A percentile compares a stretch with the other conserved stretches of the same genome.
Evolutionary conservation across 2,888 invertebrate genomes (phyloP).

Genomic region (Drepana falcataria): DNA sequence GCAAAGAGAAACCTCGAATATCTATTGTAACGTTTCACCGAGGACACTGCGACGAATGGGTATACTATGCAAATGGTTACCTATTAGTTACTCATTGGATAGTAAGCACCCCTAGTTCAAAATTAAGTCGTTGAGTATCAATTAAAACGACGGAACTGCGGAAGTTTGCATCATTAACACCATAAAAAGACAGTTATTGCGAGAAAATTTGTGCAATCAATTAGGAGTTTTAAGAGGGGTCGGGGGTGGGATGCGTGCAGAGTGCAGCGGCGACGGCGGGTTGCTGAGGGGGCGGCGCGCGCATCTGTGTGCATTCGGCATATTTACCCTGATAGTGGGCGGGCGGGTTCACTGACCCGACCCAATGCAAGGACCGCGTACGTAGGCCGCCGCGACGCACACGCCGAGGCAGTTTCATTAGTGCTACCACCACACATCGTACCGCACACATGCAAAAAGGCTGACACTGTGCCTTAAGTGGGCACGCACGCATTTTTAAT

Average conservation of each 20-base stretch:
- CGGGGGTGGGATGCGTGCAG: slow-evolving; percentile 61
- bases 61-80: slow-evolving; percentile 49
- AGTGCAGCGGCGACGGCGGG: slow-evolving; percentile 58
- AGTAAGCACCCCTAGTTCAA: slow-evolving; percentile 32
- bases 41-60: slow-evolving; percentile 32
- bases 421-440: slow-evolving; percentile 55
- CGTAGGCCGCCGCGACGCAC: slow-evolving; percentile 68
- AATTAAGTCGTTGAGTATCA: slow-evolving; percentile 56
- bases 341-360: slow-evolving; percentile 76
- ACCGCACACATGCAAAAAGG: slow-evolving; percentile 57
- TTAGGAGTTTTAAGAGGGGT: slow-evolving; percentile 75
- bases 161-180: slow-evolving; percentile 76
- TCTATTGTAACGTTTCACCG: slow-evolving; percentile 10
- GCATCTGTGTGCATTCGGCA: slow-evolving; percentile 79
- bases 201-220: slow-evolving; percentile 78
- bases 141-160: slow-evolving; percentile 67
- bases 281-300: slow-evolving; percentile 60
- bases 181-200: slow-evolving; percentile 78
- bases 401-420: slow-evolving; percentile 64
- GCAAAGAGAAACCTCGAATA: too few species aligned
- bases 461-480: slow-evolving; percentile 70
- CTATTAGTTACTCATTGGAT: slow-evolving; percentile 32
- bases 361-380: slow-evolving; percentile 75
- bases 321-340: slow-evolving; percentile 78
- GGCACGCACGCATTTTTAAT: slow-evolving; percentile 63